Evolutionary conservation across 2,888 invertebrate species (phyloP), one percentile per base, ranked within the genome.

Genomic region (Sphaeridia pumilis): DNA sequence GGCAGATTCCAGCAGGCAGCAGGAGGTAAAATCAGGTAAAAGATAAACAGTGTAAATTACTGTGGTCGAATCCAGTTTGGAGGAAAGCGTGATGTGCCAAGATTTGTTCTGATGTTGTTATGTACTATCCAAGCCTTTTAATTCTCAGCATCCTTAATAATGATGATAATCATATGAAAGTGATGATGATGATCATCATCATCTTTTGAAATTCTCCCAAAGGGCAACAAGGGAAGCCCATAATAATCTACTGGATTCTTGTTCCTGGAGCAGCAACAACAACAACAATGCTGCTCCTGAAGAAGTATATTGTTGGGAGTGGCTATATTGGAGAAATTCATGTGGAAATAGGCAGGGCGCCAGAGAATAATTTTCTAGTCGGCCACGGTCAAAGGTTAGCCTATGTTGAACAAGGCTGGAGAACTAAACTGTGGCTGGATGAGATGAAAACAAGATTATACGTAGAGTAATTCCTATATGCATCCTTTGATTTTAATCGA

Each of bases 281-380:
- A n/a, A n/a, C n/a, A n/a, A n/a, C n/a, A n/a, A n/a, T n/a, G n/a
- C n/a, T n/a, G n/a, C n/a, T n/a, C n/a, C n/a, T n/a, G n/a, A n/a
- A n/a, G n/a, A n/a, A n/a, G n/a, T n/a, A n/a, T n/a, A n/a, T n/a
- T n/a, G n/a, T n/a, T 31, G 31, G 10, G 31, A 14, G 31, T 31
- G 31, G 14, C 14, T 14, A 31, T 31, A 31, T 31, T 7, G 31
- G 31, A 10, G 14, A 31, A 7, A 14, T 38, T 14, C 38, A 38
- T 38, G 20, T 5, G 21, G 44, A 38, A 7, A 49, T n/a, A 27
- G 22, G 21, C 43, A 54, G 63, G 63, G 63, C 63, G 63, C 63
- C 63, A 63, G 63, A 63, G 61, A 61, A 63, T 63, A 63, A 63
- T 63, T 63, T 63, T 59, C 61, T 60, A 59, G 63, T 63, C 63